Evolutionary conservation across 2,888 invertebrate species (phyloP).

Genomic region (Esperia sulphurella): DNA sequence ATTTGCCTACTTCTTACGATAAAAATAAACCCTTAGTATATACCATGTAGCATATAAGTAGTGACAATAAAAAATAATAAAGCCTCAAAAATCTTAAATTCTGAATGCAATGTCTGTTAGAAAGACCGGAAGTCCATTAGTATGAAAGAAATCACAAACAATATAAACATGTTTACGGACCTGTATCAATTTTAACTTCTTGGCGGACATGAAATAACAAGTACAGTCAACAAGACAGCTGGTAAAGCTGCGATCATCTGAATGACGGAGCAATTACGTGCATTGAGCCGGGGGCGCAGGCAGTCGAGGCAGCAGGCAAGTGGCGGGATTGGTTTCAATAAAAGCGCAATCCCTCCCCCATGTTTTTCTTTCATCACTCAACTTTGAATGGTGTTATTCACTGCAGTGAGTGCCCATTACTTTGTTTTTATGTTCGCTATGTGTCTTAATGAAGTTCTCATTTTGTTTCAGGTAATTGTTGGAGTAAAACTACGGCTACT

Average conservation of each 20-base stretch:
- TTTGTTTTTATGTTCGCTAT: constrained; percentile 17
- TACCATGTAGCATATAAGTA: no score
- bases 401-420: constrained; percentile 28
- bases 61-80: no score
- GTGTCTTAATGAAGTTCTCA: constrained; percentile 23
- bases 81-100: no score
- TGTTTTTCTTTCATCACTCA: constrained; percentile 76
- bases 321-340: constrained; percentile 77
- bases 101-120: no score
- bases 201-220: constrained; percentile 13
- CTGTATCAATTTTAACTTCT: not conserved
- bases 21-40: no score
- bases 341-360: constrained; percentile 72
- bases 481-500: not conserved
- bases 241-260: constrained; percentile 68
- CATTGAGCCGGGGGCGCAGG: constrained; percentile 67
- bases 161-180: no score
- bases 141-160: no score
- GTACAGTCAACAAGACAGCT: constrained; percentile 72
- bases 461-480: constrained; percentile 51
- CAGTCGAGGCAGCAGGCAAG: constrained; percentile 70
- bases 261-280: constrained; percentile 76
- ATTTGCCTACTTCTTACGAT: no score
- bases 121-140: no score
- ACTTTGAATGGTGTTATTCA: constrained; percentile 68